A percentile compares a stretch with the other conserved stretches of the same genome.
These are phyloP conservation scores for Dryomyza anilis DNA, from an alignment of 2,888 invertebrate species.

Conservation along the genomic window DNA sequence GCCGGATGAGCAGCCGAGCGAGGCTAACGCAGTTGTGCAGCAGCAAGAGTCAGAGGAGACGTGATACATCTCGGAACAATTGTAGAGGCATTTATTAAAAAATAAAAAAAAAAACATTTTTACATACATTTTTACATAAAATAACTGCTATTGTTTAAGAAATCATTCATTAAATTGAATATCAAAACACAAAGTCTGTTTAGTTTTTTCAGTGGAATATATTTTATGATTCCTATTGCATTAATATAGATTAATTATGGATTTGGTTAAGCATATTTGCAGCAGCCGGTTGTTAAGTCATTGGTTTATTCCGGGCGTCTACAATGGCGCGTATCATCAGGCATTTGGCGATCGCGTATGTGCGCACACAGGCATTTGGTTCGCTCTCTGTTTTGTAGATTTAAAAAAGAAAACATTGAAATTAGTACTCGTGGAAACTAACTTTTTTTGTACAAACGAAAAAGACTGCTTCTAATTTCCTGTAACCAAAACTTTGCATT, in stretches of 20 bases:
- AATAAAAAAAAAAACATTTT: too few relatives aligned
- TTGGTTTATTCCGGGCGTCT: constrained; percentile 52
- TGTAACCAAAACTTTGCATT: too few relatives aligned
- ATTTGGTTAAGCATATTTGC: not conserved
- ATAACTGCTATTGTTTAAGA: constrained; percentile 5
- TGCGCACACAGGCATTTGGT: constrained; percentile 63
- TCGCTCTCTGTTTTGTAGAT: too few relatives aligned
- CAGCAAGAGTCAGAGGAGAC: not conserved
- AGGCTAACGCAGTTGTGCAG: not conserved
- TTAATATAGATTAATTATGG: not conserved
- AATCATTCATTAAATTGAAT: not conserved
- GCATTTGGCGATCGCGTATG: constrained; percentile 65
- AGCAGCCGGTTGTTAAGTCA: constrained; percentile 32
- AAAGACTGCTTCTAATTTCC: too few relatives aligned
- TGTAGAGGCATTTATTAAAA: too few relatives aligned
- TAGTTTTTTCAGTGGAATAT: not conserved
- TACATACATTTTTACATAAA: too few relatives aligned
- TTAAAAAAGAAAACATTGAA: constrained; percentile 10
- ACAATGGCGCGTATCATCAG: constrained; percentile 58
- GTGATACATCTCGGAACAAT: too few relatives aligned
- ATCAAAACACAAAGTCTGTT: not conserved
- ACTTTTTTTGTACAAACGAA: too few relatives aligned
- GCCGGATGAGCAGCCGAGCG: constrained; percentile 29
- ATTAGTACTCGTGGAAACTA: not conserved
- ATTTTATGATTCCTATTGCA: not conserved